phyloP scores from a whole-genome alignment of 1,140 invertebrate species.

The Hylaeus volcanicus region DNA sequence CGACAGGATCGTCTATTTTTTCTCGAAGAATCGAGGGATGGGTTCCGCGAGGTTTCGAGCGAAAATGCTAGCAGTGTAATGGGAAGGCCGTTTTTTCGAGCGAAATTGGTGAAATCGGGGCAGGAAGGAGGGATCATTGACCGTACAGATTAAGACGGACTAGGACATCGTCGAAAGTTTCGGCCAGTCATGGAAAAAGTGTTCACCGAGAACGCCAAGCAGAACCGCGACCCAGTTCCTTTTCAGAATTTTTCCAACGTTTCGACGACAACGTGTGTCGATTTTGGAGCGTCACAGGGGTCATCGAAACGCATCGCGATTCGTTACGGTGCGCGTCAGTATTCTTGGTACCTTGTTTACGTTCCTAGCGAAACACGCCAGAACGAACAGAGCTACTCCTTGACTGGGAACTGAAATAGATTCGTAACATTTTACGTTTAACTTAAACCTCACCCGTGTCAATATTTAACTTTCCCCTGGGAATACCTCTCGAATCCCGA shows the following conservation, averaged over 20 bases:
- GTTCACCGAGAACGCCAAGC: neutral
- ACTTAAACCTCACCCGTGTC: slow-evolving; percentile 12
- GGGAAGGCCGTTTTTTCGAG: slow-evolving; percentile 16
- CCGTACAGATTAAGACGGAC: slow-evolving; percentile 45
- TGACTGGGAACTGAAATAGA: slow-evolving; percentile 41
- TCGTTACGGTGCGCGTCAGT: slow-evolving; percentile 9
- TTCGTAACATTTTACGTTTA: slow-evolving; percentile 29
- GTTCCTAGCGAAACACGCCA: slow-evolving; percentile 29
- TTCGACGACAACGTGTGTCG: slow-evolving; percentile 4
- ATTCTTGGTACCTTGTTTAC: slow-evolving; percentile 43
- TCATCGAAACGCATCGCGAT: slow-evolving; percentile 15
- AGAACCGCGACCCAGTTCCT: slow-evolving; percentile 34
- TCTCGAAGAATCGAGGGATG: no score
- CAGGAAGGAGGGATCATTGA: slow-evolving; percentile 55
- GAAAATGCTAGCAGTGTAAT: neutral
- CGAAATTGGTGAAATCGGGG: slow-evolving; percentile 62
- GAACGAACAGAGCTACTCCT: slow-evolving; percentile 33
- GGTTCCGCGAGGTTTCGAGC: neutral
- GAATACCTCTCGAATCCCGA: slow-evolving; percentile 6
- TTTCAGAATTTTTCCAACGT: neutral
- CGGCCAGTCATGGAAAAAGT: slow-evolving; percentile 48
- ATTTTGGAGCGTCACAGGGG: neutral
- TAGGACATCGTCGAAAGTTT: slow-evolving; percentile 60
- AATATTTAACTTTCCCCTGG: slow-evolving; percentile 39
- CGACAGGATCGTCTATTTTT: no score